Percentiles rank a stretch among this genome's conserved stretches.
phyloP scores from a whole-genome alignment of 2,797 vertebrate genomes.

The Argyrosomus regius region DNA sequence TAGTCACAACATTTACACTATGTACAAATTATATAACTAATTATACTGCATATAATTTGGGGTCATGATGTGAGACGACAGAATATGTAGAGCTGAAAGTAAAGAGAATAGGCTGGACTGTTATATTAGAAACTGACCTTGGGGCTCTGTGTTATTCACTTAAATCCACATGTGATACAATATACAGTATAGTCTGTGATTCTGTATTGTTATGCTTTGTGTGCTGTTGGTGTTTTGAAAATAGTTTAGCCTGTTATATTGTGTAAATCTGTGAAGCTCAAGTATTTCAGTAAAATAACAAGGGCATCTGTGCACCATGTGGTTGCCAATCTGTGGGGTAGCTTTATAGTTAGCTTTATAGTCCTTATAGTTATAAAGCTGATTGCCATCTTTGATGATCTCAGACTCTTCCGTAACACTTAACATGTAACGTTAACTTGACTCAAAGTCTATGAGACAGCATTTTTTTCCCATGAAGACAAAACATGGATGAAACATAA shows the following conservation, averaged over 20 bases:
- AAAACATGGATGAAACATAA: neutral
- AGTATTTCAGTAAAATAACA: neutral
- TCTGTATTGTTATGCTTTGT: neutral
- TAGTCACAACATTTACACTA: neutral
- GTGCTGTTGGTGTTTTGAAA: no score
- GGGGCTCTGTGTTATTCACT: neutral
- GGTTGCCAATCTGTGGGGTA: no score
- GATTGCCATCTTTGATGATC: neutral
- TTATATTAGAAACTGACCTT: neutral
- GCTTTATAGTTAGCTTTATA: neutral
- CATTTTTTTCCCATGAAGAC: neutral
- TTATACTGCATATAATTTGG: neutral
- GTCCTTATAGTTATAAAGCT: no score
- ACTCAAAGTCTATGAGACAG: neutral
- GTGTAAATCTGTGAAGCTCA: no score
- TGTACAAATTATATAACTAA: neutral
- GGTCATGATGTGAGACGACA: neutral
- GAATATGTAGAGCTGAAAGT: neutral
- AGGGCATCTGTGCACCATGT: neutral
- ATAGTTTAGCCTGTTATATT: no score
- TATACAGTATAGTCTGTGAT: neutral
- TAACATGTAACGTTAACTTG: no score
- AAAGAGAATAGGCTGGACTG: neutral
- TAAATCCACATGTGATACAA: neutral
- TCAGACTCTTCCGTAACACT: neutral